Evolutionary conservation across 1,140 invertebrate species (phyloP).

Genomic region (Drosophila murphyi): DNA sequence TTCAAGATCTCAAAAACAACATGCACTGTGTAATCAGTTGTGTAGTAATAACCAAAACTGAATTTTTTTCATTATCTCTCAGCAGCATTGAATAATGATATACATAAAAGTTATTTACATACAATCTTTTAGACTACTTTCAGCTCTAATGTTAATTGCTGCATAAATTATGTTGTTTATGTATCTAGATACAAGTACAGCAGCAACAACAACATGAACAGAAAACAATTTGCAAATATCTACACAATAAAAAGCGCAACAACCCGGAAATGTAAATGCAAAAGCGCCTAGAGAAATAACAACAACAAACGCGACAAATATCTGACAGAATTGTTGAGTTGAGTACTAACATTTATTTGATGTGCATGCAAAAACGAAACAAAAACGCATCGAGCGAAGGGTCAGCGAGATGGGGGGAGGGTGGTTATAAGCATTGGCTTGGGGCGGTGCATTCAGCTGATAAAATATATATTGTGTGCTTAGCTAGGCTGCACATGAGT

Average conservation of each 20-base stretch:
- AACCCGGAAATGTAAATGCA: slow-evolving; percentile 59
- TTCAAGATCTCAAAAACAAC: too few species aligned
- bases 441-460: slow-evolving; percentile 63
- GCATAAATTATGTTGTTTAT: slow-evolving; percentile 52
- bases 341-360: slow-evolving; percentile 69
- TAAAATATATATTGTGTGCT: slow-evolving; percentile 74
- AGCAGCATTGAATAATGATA: slow-evolving; percentile 9
- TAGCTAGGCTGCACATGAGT: slow-evolving; percentile 11
- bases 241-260: slow-evolving; percentile 25
- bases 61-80: neutral
- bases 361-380: slow-evolving; percentile 77
- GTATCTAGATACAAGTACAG: slow-evolving; percentile 1
- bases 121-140: slow-evolving; percentile 13
- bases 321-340: slow-evolving; percentile 36
- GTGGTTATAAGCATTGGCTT: neutral
- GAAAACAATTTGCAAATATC: slow-evolving; percentile 6
- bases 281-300: slow-evolving; percentile 22
- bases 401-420: neutral
- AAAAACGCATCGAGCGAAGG: slow-evolving; percentile 61
- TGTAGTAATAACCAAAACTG: neutral
- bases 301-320: slow-evolving; percentile 38
- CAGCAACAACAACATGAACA: slow-evolving; percentile 24
- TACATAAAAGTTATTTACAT: slow-evolving; percentile 4
- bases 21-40: too few species aligned
- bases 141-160: slow-evolving; percentile 31